phyloP scores from a whole-genome alignment of 2,888 invertebrate genomes.

The Ommatoiulus sabulosus region DNA sequence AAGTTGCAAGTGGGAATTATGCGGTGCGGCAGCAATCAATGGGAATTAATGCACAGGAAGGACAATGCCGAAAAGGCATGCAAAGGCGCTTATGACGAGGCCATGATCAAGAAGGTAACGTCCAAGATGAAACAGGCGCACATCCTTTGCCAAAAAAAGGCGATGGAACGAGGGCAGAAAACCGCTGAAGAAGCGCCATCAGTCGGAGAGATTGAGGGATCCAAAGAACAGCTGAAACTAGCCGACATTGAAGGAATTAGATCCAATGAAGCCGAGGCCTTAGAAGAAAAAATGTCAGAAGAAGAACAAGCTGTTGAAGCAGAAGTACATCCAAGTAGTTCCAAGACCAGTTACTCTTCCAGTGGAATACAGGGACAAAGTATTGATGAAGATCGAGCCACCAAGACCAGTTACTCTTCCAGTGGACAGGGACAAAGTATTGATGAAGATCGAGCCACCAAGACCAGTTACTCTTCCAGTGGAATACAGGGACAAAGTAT shows the following conservation, averaged over 20 bases:
- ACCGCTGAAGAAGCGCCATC: background rate
- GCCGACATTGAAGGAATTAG: background rate
- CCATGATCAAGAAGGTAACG: background rate
- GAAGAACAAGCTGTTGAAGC: background rate
- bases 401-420: background rate
- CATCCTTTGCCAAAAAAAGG: background rate
- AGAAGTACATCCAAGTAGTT: background rate
- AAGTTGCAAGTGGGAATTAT: background rate
- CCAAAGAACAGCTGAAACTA: background rate
- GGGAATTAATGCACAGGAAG: background rate
- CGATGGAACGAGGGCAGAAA: background rate
- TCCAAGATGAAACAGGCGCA: background rate
- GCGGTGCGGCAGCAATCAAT: background rate
- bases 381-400: background rate
- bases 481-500: too few relatives aligned
- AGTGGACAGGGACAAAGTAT: background rate
- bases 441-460: background rate
- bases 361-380: background rate
- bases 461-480: background rate
- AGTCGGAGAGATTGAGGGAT: background rate
- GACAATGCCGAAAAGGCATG: background rate
- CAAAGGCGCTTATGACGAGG: background rate
- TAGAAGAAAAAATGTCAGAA: background rate
- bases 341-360: background rate
- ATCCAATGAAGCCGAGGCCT: background rate